Evolutionary conservation across 2,113 vertebrate genomes (phyloP).

Genomic region (Eleginops maclovinus): DNA sequence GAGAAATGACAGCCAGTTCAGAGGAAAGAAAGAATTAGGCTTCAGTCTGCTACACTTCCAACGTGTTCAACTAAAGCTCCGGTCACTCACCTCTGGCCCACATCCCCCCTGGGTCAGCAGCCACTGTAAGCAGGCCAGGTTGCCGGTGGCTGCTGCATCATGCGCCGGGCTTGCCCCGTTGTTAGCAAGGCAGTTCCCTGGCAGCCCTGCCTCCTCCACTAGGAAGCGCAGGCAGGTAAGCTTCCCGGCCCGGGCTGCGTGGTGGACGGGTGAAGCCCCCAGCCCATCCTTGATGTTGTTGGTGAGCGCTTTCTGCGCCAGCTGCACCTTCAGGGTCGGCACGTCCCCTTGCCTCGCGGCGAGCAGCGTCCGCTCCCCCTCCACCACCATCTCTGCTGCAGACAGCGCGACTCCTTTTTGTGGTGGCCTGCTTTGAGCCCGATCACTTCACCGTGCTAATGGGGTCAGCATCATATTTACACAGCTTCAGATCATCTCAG

Average conservation of each 20-base stretch:
- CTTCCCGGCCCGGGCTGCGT: constrained; percentile 91
- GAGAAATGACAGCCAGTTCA: constrained; percentile 18
- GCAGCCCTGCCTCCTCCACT: constrained; percentile 89
- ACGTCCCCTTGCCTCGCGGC: constrained; percentile 91
- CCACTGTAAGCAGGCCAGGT: constrained; percentile 94
- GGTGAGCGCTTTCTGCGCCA: constrained; percentile 79
- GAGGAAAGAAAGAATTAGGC: constrained; percentile 23
- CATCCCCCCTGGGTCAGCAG: constrained; percentile 91
- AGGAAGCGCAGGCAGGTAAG: constrained; percentile 90
- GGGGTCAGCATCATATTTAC: constrained; percentile 24
- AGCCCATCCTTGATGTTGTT: constrained; percentile 85
- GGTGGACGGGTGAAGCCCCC: constrained; percentile 90
- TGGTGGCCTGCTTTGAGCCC: constrained; percentile 14
- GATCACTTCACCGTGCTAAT: constrained; percentile 54
- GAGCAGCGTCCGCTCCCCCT: constrained; percentile 83
- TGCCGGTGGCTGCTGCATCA: constrained; percentile 95
- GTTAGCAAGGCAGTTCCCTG: constrained; percentile 84
- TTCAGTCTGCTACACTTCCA: constrained; percentile 1
- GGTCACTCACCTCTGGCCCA: constrained; percentile 86
- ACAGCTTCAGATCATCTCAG: constrained; percentile 42
- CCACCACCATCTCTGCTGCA: constrained; percentile 83
- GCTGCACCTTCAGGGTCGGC: constrained; percentile 83
- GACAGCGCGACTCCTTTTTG: constrained; percentile 26
- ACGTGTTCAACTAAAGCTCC: neutral
- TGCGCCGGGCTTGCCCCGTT: constrained; percentile 95